Evolutionary conservation across 2,888 invertebrate species (phyloP), one percentile per base, ranked within the genome.

Genomic region (Phaedon cochleariae): DNA sequence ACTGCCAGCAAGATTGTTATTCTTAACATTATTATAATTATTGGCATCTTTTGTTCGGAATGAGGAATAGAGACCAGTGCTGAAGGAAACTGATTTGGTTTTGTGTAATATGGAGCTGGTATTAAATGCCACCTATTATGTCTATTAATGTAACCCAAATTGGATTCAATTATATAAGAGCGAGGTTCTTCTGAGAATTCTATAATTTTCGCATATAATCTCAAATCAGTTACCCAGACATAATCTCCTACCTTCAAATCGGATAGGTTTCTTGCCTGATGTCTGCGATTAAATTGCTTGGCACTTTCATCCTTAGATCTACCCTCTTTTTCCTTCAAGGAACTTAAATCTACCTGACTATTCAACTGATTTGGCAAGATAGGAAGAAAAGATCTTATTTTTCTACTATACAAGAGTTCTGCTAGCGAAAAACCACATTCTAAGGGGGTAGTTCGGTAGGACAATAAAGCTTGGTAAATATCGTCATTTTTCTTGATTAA

Each of bases 41-140:
- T 26, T 26, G 26, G 6, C 6, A 10, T 5, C 9, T 17, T 12
- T 6, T 41, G 41, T 17, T 41, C 5, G 3, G 17, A 41, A 41
- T 41, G 4, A 26, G 41, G 41, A 41, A 31, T 7, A 17, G 54
- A 9, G 54, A 54, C 31, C 31, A 18, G 17, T 9, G 31, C 18
- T 17, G 54, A 18, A 54, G 34, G 6, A 3, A 54, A 54, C 15
- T 54, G 21, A 26, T 52, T 57, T 51, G 55, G 65, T 54, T 54
- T 62, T 58, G 45, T 54, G 29, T 57, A 59, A 59, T 63, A 59
- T 2, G 48, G 58, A 17, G 58, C 58, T 31, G 52, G 52, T 21
- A 63, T 63, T 17, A 63, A 34, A 34, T 63, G 51, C 58, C 63
- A 63, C 15, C 63, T 48, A n/a, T 63, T 63, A 18, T 58, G 55